Evolutionary conservation across 2,113 vertebrate genomes (phyloP), one percentile per base, ranked within the genome.

Genomic region (Andinoacara biseriatus): DNA sequence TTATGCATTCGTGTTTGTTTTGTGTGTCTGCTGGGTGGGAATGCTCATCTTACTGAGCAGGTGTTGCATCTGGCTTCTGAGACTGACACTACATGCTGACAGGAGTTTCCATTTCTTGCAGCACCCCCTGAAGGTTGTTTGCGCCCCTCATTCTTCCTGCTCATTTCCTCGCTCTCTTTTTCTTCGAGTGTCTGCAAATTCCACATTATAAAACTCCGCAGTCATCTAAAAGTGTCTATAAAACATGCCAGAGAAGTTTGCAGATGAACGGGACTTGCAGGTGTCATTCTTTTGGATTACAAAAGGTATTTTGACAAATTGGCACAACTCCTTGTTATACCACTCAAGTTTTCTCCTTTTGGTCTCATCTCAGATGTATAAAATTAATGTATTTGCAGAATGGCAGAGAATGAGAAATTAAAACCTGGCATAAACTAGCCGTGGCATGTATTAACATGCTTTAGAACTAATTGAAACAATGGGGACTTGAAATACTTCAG

Each of bases 71-170:
- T 78, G 20, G 7, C 77, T 77, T 76, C 72, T 52, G 61, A 85
- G 81, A 86, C 79, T 85, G 87, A 83, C 86, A 86, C 80, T 80
- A 69, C 6, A n/a, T 7, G 43, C 24, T 75, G 84, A 78, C 69
- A 86, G 46, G 46, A 78, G 46, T 75, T 88, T 84, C 56, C 62
- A 81, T 86, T 60, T 86, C 57, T 5, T 58, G 29, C 60, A 26
- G 72, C 76, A 57, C 14, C 7, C 35, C 69, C 62, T 13, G 79
- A 20, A 20, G 52, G 58, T 33, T 59, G 24, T 62, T 40, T 62
- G 56, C 35, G 13, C 56, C 26, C 52, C 24, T 75, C 35, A 10
- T 76, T 79, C 15, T 75, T 38, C 35, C 10, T 2, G 2, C 67
- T 54, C 82, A 76, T 84, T 80, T 49, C 60, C 54, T 13, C 7